These are phyloP conservation scores for Chondrosia reniformis DNA, from an alignment of 37 sponge, comb jelly and placozoan species.

Conservation along the genomic window DNA sequence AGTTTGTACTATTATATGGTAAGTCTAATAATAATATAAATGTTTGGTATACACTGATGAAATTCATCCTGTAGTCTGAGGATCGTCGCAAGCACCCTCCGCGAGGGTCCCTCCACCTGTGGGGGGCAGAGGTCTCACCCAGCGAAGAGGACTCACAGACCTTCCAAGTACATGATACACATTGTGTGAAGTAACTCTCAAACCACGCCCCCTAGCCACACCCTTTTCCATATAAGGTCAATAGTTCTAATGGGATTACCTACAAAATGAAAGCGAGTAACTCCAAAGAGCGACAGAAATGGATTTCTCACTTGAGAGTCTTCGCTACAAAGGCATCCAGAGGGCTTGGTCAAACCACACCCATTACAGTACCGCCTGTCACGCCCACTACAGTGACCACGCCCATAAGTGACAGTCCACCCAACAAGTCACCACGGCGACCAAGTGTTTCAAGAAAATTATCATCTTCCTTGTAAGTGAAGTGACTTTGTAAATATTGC, in stretches of 20 bases:
- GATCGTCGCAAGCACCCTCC: constrained; percentile 58
- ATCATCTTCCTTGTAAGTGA: neutral
- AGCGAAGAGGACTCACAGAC: constrained; percentile 89
- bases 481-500: no score
- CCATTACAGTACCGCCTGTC: neutral
- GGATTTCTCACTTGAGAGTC: constrained; percentile 62
- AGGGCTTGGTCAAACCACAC: no score
- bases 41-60: no score
- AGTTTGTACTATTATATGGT: constrained; percentile 70
- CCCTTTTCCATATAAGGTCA: constrained; percentile 12
- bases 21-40: no score
- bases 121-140: constrained; percentile 84
- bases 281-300: constrained; percentile 71
- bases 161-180: constrained; percentile 19
- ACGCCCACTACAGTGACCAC: neutral
- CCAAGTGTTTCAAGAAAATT: neutral
- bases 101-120: constrained; percentile 65
- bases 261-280: constrained; percentile 62
- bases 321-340: constrained; percentile 38
- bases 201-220: neutral
- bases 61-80: constrained; percentile 65
- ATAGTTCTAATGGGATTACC: constrained; percentile 68
- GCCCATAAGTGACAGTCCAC: neutral
- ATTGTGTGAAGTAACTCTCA: neutral
- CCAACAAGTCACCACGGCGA: neutral